phyloP scores from a whole-genome alignment of 2,797 vertebrate species.

The Lemur catta region DNA sequence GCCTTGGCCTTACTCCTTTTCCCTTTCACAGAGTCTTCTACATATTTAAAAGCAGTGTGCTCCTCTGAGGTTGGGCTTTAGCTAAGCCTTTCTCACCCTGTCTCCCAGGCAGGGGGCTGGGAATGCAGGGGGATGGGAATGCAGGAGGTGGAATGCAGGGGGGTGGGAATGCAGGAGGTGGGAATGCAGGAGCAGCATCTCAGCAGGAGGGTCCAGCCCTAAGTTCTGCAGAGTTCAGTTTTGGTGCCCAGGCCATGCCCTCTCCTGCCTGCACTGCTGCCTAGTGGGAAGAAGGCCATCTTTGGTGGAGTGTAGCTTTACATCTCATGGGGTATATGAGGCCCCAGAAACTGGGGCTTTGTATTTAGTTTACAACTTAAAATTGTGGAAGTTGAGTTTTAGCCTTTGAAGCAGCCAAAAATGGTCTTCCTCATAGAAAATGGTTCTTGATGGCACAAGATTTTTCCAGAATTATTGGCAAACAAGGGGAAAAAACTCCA shows the following conservation, averaged over 20 bases:
- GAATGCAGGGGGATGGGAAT: no score
- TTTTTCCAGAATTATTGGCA: constrained; percentile 15
- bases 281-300: background rate
- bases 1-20: background rate
- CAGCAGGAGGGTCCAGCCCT: background rate
- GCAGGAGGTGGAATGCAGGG: no score
- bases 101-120: background rate
- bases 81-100: background rate
- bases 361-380: background rate
- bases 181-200: background rate
- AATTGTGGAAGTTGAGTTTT: constrained; percentile 39
- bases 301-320: background rate
- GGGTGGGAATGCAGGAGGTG: no score
- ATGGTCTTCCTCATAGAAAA: constrained; percentile 20
- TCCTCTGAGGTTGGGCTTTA: background rate
- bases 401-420: background rate
- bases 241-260: background rate
- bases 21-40: background rate
- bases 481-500: background rate
- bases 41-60: background rate
- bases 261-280: background rate
- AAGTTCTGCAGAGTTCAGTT: background rate
- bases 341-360: background rate
- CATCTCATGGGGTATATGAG: background rate
- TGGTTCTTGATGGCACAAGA: background rate